phyloP scores from a whole-genome alignment of 1,140 invertebrate species.

The Bombyx mori region ASM3026992v2 NC_085131.1:3321501-3322000 shows the following conservation, averaged over 20 bases:
- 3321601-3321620: no score
- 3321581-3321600: no score
- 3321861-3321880: slow-evolving; percentile 43
- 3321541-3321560: no score
- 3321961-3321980: slow-evolving; percentile 24
- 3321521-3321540: no score
- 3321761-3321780: slow-evolving; percentile 22
- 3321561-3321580: no score
- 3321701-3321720: no score
- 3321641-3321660: no score
- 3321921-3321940: slow-evolving; percentile 41
- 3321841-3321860: slow-evolving; percentile 26
- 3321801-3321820: slow-evolving; percentile 21
- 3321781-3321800: slow-evolving; percentile 19
- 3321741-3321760: slow-evolving; percentile 46
- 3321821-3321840: slow-evolving; percentile 29
- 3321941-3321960: slow-evolving; percentile 39
- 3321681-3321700: no score
- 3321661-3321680: no score
- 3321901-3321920: slow-evolving; percentile 35
- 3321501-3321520: no score
- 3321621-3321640: no score
- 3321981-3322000: background rate
- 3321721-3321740: slow-evolving; percentile 15
- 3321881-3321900: slow-evolving; percentile 30